Base-by-base conservation (phyloP, 2,113 vertebrate genomes). In the Atherinomorus stipes region DNA sequence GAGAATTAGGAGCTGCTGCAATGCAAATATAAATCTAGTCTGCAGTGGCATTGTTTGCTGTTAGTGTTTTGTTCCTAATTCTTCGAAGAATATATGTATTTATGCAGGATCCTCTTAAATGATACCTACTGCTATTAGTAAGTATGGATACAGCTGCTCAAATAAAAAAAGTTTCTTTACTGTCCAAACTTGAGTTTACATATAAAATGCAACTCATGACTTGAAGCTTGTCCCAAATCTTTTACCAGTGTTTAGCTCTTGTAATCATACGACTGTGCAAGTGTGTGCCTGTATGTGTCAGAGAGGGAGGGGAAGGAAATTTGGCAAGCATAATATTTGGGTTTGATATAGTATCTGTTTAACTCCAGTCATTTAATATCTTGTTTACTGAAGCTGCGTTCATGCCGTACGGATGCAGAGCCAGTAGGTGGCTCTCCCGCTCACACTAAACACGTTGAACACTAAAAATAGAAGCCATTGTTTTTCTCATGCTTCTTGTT, bases 341-440 rank as follows among this genome's bases (percentile, higher is more conserved):
- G 71, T 74, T 75, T 62, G 85, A 88, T 67, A 85, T 25, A 23
- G 57, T 59, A 85, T 88, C 72, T 81, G 72, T 89, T 85, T 63
- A 57, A 11, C 44, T 40, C 13, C 50, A 58, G 81, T 81, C 56
- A 84, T 71, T 80, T 65, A 80, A 80, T 83, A 85, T 70, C 80
- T 85, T 86, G 81, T 85, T 86, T 78, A 88, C 81, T 81, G 71
- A 72, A 49, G 42, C 23, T 0, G 71, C 76, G 64, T 53, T 64
- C 51, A 10, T 67, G 57, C 60, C 80, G 40, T 28, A 44, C 63
- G 49, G 19, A 62, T 18, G 19, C 37, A 16, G 76, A 81, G 54
- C 47, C 61, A 68, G 57, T 74, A 69, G 67, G 52, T 52, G 73
- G 65, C 69, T 64, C 51, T 11, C 11, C n/a, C 2, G 2, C 34